Percentiles rank a stretch among this genome's conserved stretches.
Evolutionary conservation across 2,888 invertebrate species (phyloP).

Genomic region (Carpatolechia fugitivella): DNA sequence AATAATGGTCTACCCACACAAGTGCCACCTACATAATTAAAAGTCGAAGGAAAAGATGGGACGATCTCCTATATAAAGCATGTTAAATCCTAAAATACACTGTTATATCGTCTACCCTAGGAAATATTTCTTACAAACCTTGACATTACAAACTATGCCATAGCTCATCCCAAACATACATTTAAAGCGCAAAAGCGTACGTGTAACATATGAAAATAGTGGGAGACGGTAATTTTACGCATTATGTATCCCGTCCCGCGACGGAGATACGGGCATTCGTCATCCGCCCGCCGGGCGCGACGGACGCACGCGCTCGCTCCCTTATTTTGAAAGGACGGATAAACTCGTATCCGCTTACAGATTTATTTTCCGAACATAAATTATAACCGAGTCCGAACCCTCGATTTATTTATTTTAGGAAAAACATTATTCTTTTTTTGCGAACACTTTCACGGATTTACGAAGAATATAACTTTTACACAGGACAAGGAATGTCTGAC

Average conservation of each 20-base stretch:
- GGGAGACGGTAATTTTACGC: slow-evolving; percentile 73
- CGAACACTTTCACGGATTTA: background rate
- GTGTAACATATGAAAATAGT: slow-evolving; percentile 40
- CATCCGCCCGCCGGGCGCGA: slow-evolving; percentile 54
- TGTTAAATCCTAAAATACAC: no score
- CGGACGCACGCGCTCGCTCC: slow-evolving; percentile 45
- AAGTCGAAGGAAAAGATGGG: no score
- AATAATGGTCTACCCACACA: no score
- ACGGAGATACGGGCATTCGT: slow-evolving; percentile 62
- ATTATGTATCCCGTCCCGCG: slow-evolving; percentile 69
- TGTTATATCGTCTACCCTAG: background rate
- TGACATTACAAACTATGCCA: background rate
- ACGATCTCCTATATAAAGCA: no score
- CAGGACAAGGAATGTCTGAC: background rate
- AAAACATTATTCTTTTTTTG: background rate
- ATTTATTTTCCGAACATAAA: slow-evolving; percentile 61
- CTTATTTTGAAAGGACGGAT: slow-evolving; percentile 62
- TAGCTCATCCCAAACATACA: slow-evolving; percentile 10
- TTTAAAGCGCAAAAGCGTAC: slow-evolving; percentile 6
- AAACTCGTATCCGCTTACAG: slow-evolving; percentile 62
- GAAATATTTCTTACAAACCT: background rate
- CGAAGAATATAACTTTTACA: background rate
- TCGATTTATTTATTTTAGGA: slow-evolving; percentile 41
- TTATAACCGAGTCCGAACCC: slow-evolving; percentile 41
- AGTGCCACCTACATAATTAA: no score